phyloP scores from a whole-genome alignment of 2,797 vertebrate genomes.

The Arnoldichthys spilopterus region DNA sequence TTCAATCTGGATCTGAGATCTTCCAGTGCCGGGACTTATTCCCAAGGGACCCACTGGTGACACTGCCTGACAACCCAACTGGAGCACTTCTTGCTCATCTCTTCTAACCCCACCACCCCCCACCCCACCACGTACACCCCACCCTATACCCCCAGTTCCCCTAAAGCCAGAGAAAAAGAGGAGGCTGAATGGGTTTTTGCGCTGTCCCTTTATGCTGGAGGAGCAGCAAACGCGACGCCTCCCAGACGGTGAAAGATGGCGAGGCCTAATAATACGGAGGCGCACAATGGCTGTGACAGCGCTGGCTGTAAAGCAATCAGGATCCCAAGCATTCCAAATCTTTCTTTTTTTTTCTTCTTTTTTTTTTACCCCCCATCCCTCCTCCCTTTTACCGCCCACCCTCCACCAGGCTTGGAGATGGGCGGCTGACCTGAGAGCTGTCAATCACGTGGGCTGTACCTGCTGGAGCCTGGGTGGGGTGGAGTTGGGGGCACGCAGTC shows the following conservation, averaged over 20 bases:
- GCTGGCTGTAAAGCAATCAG: constrained; percentile 83
- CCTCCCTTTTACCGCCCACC: constrained; percentile 74
- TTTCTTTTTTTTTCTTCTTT: constrained; percentile 55
- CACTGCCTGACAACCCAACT: constrained; percentile 77
- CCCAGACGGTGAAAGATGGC: constrained; percentile 80
- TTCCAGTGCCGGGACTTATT: constrained; percentile 65
- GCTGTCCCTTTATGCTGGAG: constrained; percentile 78
- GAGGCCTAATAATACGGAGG: constrained; percentile 80
- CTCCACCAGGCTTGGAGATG: constrained; percentile 80
- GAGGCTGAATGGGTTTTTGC: constrained; percentile 73
- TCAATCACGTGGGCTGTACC: constrained; percentile 79
- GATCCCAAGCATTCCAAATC: constrained; percentile 83
- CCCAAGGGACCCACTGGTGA: constrained; percentile 73
- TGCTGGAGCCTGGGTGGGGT: constrained; percentile 79
- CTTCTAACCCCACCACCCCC: neutral
- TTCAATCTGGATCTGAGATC: constrained; percentile 68
- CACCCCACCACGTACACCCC: neutral
- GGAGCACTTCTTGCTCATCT: constrained; percentile 22
- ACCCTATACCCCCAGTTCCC: constrained; percentile 38
- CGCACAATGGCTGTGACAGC: constrained; percentile 83
- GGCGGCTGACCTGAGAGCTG: constrained; percentile 82
- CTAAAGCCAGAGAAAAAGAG: constrained; percentile 75
- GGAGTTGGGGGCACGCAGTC: constrained; percentile 75
- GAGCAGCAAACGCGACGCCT: constrained; percentile 76
- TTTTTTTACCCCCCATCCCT: neutral